phyloP scores from a whole-genome alignment of 2,797 vertebrate genomes.

The Chelon auratus region DNA sequence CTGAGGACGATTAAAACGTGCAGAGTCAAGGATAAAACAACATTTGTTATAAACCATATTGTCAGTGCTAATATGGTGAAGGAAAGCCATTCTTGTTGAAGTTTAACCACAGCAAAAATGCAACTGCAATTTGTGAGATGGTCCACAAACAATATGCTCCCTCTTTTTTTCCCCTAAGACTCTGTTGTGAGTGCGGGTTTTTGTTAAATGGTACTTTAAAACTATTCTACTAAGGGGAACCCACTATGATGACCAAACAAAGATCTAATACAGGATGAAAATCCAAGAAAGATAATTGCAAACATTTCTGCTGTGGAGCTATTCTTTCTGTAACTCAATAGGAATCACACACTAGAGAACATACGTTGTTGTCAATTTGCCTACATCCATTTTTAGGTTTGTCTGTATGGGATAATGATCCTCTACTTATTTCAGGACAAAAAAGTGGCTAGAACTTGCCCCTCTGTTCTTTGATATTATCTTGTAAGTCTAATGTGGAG shows the following conservation, averaged over 20 bases:
- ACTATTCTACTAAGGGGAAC: background rate
- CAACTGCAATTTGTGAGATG: background rate
- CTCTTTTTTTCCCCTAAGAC: background rate
- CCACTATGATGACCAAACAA: background rate
- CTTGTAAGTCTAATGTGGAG: background rate
- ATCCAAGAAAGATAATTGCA: slow-evolving; percentile 1
- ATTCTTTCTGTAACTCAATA: background rate
- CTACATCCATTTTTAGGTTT: too few relatives aligned
- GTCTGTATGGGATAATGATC: too few relatives aligned
- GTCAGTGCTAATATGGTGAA: slow-evolving; percentile 12
- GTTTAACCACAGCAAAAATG: slow-evolving; percentile 7
- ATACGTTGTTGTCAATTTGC: background rate
- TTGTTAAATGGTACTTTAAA: background rate
- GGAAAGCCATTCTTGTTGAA: background rate
- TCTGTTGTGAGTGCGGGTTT: too few relatives aligned
- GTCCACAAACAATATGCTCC: background rate
- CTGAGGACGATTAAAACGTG: slow-evolving; percentile 80
- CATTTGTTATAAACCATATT: background rate
- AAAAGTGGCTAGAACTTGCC: too few relatives aligned
- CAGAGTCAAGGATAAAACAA: slow-evolving; percentile 19
- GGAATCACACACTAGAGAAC: background rate
- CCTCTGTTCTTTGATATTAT: too few relatives aligned
- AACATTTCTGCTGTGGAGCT: background rate
- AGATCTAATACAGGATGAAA: background rate
- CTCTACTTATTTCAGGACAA: background rate